Evolutionary conservation across 23 tunicate species (phyloP), one percentile per base, ranked within the genome.

Genomic region (Halocynthia aurantium): DNA sequence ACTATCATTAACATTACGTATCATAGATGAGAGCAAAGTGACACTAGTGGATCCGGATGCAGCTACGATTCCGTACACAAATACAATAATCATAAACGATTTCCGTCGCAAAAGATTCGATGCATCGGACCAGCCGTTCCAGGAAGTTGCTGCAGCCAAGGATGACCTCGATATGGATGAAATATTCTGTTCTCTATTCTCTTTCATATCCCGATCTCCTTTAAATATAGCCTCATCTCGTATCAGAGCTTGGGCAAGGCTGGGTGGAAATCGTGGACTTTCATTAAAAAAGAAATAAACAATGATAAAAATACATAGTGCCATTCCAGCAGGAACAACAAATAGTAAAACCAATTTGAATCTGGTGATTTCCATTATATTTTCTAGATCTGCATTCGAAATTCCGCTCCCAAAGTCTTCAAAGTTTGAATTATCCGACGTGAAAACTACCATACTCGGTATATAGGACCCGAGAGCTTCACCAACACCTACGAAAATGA

Each of bases 31-130:
- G 61, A 84, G 51, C 58, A 84, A 60, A 7, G 89, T 78, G 61
- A 84, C 51, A 83, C 89, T 84, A 53, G 83, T 78, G 7, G 89
- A 82, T 18, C 70, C 89, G 7, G 89, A 84, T 1, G 89, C 83
- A 10, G 89, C 83, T 19, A 75, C 83, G 40, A 78, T 53, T 20
- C 89, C 89, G 78, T 84, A 84, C 8, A 84, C 17, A 19, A 84
- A 67, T 10, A 83, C 78, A 22, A 84, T 79, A 65, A 84, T 22
- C 10, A 78, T 10, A 64, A 84, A 84, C n/a, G 57, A 75, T 19
- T 71, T 78, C 58, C 62, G 55, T 6, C 52, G 20, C 6, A 78
- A 73, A 5, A 78, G 68, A 10, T 10, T 10, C n/a, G 56, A 49
- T 5, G 78, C 13, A 18, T 53, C 78, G 10, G 51, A 56, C 44